phyloP scores from a whole-genome alignment of 1,140 invertebrate genomes.

The Halesus radiatus region DNA sequence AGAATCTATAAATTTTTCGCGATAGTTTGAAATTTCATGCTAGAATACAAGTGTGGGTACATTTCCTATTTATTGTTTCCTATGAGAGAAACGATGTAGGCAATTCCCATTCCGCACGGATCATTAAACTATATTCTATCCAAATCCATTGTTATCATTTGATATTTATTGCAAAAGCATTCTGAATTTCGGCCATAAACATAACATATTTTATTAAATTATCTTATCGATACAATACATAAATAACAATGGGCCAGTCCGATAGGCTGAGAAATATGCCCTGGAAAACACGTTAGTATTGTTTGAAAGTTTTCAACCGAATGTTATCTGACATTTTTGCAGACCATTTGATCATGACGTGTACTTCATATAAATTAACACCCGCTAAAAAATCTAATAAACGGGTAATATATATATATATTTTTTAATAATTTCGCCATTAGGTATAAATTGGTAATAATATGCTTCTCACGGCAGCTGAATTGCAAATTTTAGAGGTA shows the following conservation, averaged over 20 bases:
- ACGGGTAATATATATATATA: too few relatives aligned
- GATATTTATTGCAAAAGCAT: constrained; percentile 43
- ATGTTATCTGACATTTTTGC: too few relatives aligned
- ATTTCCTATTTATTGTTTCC: constrained; percentile 29
- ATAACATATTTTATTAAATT: constrained; percentile 29
- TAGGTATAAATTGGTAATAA: too few relatives aligned
- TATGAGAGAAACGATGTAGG: constrained; percentile 23
- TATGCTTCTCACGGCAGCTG: too few relatives aligned
- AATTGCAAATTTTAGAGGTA: too few relatives aligned
- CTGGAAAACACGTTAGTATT: background rate
- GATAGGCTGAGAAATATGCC: background rate
- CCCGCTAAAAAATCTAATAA: too few relatives aligned
- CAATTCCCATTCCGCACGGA: constrained; percentile 15
- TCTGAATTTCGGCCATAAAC: constrained; percentile 29
- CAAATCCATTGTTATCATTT: constrained; percentile 43
- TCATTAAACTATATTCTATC: constrained; percentile 47
- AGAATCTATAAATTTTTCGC: too few relatives aligned
- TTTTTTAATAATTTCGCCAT: too few relatives aligned
- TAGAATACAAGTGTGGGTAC: background rate
- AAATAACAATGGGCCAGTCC: constrained; percentile 1
- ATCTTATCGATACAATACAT: constrained; percentile 13
- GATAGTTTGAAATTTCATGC: too few relatives aligned
- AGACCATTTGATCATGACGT: too few relatives aligned
- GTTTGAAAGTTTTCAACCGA: too few relatives aligned
- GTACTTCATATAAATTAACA: too few relatives aligned